Base-by-base conservation (phyloP, 2,797 vertebrate species). In the Coregonus ussuriensis region DNA sequence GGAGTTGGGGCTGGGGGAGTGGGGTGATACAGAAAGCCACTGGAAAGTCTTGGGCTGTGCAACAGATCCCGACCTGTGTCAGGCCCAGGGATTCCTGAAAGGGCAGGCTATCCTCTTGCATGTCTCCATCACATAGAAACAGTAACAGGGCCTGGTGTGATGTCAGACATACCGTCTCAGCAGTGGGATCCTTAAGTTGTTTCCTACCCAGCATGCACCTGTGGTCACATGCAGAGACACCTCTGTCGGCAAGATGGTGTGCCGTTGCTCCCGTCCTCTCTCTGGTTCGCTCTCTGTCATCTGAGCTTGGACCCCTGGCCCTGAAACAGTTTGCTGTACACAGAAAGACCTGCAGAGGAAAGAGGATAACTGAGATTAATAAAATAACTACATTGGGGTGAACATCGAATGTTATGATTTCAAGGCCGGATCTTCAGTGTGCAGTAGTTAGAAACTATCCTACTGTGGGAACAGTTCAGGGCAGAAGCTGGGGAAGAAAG, bases 21-120 rank as follows among this genome's bases (percentile, higher is more conserved):
- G 14, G 72, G 62, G 75, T 70, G 75, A 67, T 82, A 81, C 79
- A 86, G 83, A 87, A 87, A 85, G 84, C 88, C 82, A 87, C 87
- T 79, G 82, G 88, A 90, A 85, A 83, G 77, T 88, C 78, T 87
- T 82, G 85, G 87, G 87, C 87, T 78, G 84, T 70, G 88, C 90
- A 92, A 93, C 89, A 88, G 90, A 93, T 89, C 91, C 88, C 85
- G 73, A 84, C 87, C 89, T 89, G 87, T 88, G 85, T 92, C 92
- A 90, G 92, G 90, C 89, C 85, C 72, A 81, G 87, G 85, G 84
- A 90, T 90, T 92, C 87, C 87, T 88, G 87, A 87, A 84, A 82
- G 83, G 72, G 81, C 85, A 82, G 78, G 74, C 86, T 81, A 84
- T 84, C 90, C 82, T 81, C 88, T 91, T 74, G 72, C 85, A 84